Conservation (phyloP, 1,140 invertebrate species). For the Heliothis virescens region DNA sequence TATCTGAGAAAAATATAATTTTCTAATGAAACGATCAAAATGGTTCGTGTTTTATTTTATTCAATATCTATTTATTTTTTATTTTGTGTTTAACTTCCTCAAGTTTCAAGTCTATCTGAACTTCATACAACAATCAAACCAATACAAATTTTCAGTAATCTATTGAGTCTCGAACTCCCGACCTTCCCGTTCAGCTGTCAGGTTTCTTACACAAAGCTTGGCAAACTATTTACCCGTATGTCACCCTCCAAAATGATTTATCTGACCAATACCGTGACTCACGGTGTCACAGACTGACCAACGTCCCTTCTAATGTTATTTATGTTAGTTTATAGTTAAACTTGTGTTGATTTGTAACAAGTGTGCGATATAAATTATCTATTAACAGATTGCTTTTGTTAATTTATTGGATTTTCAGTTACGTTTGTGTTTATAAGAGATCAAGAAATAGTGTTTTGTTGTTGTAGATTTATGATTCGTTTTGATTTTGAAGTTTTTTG, state of each 20-base stretch:
- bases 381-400: constrained; percentile 22
- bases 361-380: constrained; percentile 36
- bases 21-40: too few relatives aligned
- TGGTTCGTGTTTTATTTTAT: too few relatives aligned
- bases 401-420: constrained; percentile 30
- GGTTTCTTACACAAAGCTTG: background rate
- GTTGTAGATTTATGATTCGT: background rate
- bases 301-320: constrained; percentile 47
- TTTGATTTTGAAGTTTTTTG: background rate
- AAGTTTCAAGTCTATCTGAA: too few relatives aligned
- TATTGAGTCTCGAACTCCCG: too few relatives aligned
- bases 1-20: too few relatives aligned
- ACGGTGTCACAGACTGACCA: constrained; percentile 44
- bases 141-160: too few relatives aligned
- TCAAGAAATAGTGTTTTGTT: constrained; percentile 7
- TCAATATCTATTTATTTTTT: too few relatives aligned
- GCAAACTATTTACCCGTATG: constrained; percentile 26
- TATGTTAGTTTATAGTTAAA: constrained; percentile 40
- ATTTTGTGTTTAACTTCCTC: too few relatives aligned
- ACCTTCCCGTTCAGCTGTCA: too few relatives aligned
- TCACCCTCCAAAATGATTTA: constrained; percentile 51
- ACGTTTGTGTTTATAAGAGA: background rate
- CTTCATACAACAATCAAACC: too few relatives aligned
- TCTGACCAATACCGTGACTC: constrained; percentile 31
- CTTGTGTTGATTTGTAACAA: constrained; percentile 43